Base-by-base conservation (phyloP, 1,140 invertebrate species). In the Musca vetustissima region DNA sequence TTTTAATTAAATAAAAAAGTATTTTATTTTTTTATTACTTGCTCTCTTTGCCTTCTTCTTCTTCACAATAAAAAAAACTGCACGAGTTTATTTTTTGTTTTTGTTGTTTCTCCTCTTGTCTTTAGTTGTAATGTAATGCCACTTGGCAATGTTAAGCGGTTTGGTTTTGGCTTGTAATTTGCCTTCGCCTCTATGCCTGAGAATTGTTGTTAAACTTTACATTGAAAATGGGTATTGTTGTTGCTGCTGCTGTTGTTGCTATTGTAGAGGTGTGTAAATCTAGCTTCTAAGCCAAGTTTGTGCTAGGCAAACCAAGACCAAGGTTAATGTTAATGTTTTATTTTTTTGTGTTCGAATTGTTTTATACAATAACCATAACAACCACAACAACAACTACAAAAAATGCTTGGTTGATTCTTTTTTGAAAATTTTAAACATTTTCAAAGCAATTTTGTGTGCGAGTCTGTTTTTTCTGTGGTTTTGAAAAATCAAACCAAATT, bases 281-380 rank as follows among this genome's bases (percentile, higher is more conserved):
- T 59, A 59, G 28, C 55, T 59, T 59, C 55, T 59, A 28, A 59
- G 55, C 25, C 55, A 59, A 59, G 55, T 59, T 32, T 25, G 28
- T n/a, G 25, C 14, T 28, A n/a, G 14, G 25, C 24, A 25, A 61
- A 61, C 57, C 57, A 61, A 61, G 57, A 61, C 57, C 57, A 61
- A 61, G 57, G 57, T 61, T 61, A 61, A 61, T 61, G 57, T 61
- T 61, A 61, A 36, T 61, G 25, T 61, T 52, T 43, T 43, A 8
- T 43, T 43, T 9, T 32, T 32, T 32, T 32, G 28, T 32, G 28
- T 32, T 43, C 36, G 36, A 8, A 43, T 43, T 43, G 36, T 43
- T 43, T 43, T 43, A 13, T 43, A 43, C 36, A 43, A 43, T 43
- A 43, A 43, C 36, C 36, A 43, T 43, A 43, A 43, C 36, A 43